phyloP scores from a whole-genome alignment of 2,797 vertebrate genomes.

The Onychomys leucogaster region DNA sequence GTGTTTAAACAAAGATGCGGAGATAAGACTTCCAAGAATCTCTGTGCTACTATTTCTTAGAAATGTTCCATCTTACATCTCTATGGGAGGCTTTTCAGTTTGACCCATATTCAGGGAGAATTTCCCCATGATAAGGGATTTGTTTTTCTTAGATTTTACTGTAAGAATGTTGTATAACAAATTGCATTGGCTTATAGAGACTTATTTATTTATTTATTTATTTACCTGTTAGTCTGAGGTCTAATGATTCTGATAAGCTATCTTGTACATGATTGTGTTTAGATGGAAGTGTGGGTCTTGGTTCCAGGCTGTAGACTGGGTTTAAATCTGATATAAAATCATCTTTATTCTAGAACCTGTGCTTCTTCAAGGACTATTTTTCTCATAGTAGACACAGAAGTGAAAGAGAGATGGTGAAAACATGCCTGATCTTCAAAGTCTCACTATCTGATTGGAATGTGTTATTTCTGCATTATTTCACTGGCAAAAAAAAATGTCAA shows the following conservation, averaged over 20 bases:
- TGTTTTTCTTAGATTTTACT: conserved; percentile 39
- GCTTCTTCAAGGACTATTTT: background rate
- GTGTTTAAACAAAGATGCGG: conserved; percentile 17
- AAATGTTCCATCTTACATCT: background rate
- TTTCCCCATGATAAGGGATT: background rate
- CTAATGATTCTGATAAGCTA: background rate
- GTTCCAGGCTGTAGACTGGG: background rate
- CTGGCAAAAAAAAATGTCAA: background rate
- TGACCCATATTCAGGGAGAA: background rate
- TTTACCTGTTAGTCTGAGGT: background rate
- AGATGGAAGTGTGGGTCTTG: background rate
- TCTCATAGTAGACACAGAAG: background rate
- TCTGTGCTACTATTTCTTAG: conserved; percentile 9
- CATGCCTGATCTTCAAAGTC: background rate
- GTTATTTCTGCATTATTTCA: background rate
- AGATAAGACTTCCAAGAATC: background rate
- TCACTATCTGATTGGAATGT: background rate
- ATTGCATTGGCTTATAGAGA: background rate
- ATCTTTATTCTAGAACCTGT: background rate
- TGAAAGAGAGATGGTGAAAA: background rate
- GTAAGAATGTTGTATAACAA: background rate
- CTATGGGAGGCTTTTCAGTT: conserved; percentile 14
- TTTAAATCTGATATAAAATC: conserved; percentile 27
- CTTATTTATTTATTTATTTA: background rate
- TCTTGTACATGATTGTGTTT: background rate